These are phyloP conservation scores for Micromesistius poutassou DNA, from an alignment of 2,797 vertebrate species.

Conservation along the genomic window DNA sequence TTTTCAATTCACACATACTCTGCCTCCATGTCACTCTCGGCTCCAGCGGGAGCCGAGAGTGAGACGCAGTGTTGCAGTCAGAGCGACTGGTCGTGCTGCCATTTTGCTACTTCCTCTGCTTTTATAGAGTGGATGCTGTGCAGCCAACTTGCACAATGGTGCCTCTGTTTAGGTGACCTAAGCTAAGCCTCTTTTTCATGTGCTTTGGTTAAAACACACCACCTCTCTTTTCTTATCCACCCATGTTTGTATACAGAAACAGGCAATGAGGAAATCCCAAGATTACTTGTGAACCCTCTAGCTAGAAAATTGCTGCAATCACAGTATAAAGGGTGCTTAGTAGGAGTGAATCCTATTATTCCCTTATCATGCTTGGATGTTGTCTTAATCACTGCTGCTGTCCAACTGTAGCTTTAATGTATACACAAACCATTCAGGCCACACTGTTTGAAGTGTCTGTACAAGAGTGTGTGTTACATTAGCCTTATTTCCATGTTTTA, in stretches of 20 bases:
- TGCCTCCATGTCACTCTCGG: neutral
- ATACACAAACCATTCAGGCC: neutral
- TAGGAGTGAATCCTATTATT: constrained; percentile 31
- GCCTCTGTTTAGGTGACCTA: constrained; percentile 30
- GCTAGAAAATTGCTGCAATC: constrained; percentile 26
- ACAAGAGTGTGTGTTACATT: neutral
- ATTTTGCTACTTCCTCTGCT: constrained; percentile 8
- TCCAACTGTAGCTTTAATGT: constrained; percentile 6
- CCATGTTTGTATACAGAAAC: constrained; percentile 45
- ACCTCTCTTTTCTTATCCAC: constrained; percentile 30
- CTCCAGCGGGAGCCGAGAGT: neutral
- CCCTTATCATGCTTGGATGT: constrained; percentile 33
- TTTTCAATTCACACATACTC: neutral
- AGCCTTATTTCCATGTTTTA: neutral
- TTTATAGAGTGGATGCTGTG: constrained; percentile 27
- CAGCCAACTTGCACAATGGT: constrained; percentile 40
- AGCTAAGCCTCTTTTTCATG: constrained; percentile 17
- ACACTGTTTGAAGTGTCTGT: neutral
- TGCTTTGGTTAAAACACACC: constrained; percentile 1
- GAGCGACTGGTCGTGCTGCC: constrained; percentile 12
- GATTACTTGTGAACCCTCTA: constrained; percentile 38
- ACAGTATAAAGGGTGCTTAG: neutral
- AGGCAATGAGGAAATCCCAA: constrained; percentile 44
- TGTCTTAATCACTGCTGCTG: constrained; percentile 21
- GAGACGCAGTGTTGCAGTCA: neutral